Base-by-base conservation (phyloP, 2,797 vertebrate genomes). In the Chaenodraco wilsoni region DNA sequence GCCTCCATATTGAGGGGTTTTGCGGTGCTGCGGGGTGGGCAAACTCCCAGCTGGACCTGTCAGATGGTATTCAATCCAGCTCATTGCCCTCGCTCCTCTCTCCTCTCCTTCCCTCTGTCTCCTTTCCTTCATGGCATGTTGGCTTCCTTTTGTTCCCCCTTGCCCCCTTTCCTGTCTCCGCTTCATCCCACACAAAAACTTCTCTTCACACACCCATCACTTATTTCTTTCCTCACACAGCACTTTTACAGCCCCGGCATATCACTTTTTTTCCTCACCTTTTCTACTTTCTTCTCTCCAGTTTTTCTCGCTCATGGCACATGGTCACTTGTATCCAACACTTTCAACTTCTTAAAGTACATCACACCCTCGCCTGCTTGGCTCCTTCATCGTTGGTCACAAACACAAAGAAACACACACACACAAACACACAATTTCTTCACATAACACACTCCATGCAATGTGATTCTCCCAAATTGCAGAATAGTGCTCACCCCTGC, bases 1-100 rank as follows among this genome's bases (percentile, higher is more conserved):
- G 94, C 91, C 88, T 93, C 94, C 94, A 95, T 95, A 95, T 95
- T 95, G 94, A 94, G 92, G 90, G 92, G 91, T 94, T 92, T 94
- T 95, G 93, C 85, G 84, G 88, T 91, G 92, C 93, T 93, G 92
- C 89, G 85, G 93, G 92, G 92, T 88, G 93, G 92, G 92, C 93
- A 92, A 90, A 84, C 90, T 92, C 93, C 94, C 94, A 95, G 93
- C 92, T 95, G 94, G 93, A 95, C 92, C 91, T 95, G 94, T 95
- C 94, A 95, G 91, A 95, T 94, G 94, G 92, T 91, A 95, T 95
- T 90, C 89, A 92, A 89, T 95, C 92, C 94, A 95, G 93, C 92
- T 95, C 93, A 93, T 89, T 94, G 93, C 93, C 93, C 89, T 88
- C 89, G 82, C 84, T 92, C 83, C 87, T 91, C 74, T 85, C 84